These are phyloP conservation scores for Micromussa lordhowensis DNA, from an alignment of 92 coral and sea anemone species.

Conservation along the genomic window DNA sequence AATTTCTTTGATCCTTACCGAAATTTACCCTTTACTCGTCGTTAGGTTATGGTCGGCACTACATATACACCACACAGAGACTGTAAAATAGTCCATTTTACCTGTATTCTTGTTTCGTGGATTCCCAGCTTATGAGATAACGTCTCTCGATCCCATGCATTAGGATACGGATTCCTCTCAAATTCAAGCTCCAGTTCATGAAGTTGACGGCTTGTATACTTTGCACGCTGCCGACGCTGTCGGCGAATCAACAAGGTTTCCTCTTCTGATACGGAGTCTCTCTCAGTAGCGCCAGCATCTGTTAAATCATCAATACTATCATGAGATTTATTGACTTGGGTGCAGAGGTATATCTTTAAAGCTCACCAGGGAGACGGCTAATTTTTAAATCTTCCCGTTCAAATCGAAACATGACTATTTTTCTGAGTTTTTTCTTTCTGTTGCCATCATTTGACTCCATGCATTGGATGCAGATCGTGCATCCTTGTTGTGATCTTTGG, in stretches of 20 bases:
- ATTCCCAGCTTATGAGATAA: conserved; percentile 54
- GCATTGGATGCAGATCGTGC: too few species aligned
- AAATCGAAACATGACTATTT: too few species aligned
- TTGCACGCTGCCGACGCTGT: conserved; percentile 53
- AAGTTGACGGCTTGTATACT: conserved; percentile 54
- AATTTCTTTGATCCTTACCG: too few species aligned
- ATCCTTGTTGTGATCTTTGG: too few species aligned
- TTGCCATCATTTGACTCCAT: too few species aligned
- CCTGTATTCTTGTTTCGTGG: conserved; percentile 69
- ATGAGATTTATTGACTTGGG: neutral
- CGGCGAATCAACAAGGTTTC: neutral
- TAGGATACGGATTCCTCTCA: conserved; percentile 69
- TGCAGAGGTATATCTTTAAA: too few species aligned
- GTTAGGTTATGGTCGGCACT: too few species aligned
- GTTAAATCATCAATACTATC: neutral
- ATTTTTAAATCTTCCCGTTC: too few species aligned
- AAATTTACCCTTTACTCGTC: too few species aligned
- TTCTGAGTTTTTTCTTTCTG: too few species aligned
- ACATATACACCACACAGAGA: too few species aligned
- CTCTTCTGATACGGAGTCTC: neutral
- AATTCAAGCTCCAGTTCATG: conserved; percentile 47
- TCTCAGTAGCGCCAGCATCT: neutral
- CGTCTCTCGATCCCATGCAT: conserved; percentile 51
- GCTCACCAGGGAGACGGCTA: too few species aligned
- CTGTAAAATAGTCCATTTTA: conserved; percentile 1